Evolutionary conservation across 2,888 invertebrate genomes (phyloP).

Genomic region (Acanthoscelides obtectus): DNA sequence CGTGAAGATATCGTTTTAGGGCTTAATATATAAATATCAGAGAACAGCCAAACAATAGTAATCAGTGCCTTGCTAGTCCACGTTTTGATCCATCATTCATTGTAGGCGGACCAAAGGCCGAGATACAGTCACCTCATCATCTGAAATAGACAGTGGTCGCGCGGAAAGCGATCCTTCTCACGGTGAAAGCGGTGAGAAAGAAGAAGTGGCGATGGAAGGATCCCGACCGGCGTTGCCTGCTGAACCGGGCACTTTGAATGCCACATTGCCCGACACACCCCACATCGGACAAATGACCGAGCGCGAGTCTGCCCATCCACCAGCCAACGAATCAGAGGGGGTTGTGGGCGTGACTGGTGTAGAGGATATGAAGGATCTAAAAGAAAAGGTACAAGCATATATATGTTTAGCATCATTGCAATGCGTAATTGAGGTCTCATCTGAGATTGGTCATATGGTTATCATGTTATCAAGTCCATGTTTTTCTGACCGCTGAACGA

Average conservation of each 20-base stretch:
- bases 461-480: too few relatives aligned
- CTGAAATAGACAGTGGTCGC: neutral
- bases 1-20: too few relatives aligned
- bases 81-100: too few relatives aligned
- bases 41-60: too few relatives aligned
- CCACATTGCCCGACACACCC: constrained; percentile 87
- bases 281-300: constrained; percentile 67
- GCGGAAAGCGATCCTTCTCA: neutral
- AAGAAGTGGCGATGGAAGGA: constrained; percentile 75
- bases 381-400: neutral
- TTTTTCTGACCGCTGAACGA: too few relatives aligned
- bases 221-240: constrained; percentile 80
- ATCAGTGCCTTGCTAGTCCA: too few relatives aligned
- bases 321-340: constrained; percentile 25
- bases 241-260: constrained; percentile 87
- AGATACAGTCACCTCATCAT: neutral
- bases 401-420: too few relatives aligned
- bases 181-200: neutral
- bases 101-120: neutral
- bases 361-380: neutral
- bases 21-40: too few relatives aligned
- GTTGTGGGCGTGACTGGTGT: constrained; percentile 40
- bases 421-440: too few relatives aligned
- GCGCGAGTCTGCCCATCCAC: constrained; percentile 83
- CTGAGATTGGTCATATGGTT: too few relatives aligned